Evolutionary conservation across 1,140 invertebrate species (phyloP).

Genomic region (Campodea augens): DNA sequence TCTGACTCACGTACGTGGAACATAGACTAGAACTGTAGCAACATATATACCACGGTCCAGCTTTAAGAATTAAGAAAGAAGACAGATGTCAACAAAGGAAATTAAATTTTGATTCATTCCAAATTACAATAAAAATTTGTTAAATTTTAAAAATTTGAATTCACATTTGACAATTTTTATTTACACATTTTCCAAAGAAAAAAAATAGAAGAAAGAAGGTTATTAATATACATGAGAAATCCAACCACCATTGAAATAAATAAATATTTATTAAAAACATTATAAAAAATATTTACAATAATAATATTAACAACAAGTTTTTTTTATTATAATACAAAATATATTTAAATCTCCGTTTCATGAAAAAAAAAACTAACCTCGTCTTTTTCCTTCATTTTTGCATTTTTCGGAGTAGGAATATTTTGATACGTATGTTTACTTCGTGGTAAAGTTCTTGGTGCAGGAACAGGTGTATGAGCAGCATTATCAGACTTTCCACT

Average conservation of each 20-base stretch:
- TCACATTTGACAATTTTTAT: too few species aligned
- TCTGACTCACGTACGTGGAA: constrained; percentile 18
- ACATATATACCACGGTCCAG: constrained; percentile 18
- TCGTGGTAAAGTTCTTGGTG: constrained; percentile 23
- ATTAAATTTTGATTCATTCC: constrained; percentile 10
- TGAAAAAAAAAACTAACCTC: constrained; percentile 1
- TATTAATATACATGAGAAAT: too few species aligned
- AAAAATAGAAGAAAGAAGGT: too few species aligned
- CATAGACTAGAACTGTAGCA: constrained; percentile 20
- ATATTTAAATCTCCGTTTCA: too few species aligned
- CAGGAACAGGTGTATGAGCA: constrained; percentile 19
- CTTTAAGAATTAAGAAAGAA: constrained; percentile 11
- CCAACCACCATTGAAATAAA: too few species aligned
- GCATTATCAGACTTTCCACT: background rate
- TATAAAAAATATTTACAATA: too few species aligned
- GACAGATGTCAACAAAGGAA: constrained; percentile 5
- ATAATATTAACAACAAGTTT: too few species aligned
- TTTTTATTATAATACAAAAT: too few species aligned
- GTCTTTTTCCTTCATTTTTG: constrained; percentile 10
- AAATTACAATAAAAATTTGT: too few species aligned
- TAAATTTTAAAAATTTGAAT: too few species aligned
- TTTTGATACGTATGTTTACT: constrained; percentile 32
- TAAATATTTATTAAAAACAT: too few species aligned
- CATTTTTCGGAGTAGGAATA: constrained; percentile 28
- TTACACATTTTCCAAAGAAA: too few species aligned